Percentiles rank a stretch among this genome's conserved stretches.
These are phyloP conservation scores for Invenusta paracnida DNA, from an alignment of 2,888 invertebrate species.

Conservation along the genomic window DNA sequence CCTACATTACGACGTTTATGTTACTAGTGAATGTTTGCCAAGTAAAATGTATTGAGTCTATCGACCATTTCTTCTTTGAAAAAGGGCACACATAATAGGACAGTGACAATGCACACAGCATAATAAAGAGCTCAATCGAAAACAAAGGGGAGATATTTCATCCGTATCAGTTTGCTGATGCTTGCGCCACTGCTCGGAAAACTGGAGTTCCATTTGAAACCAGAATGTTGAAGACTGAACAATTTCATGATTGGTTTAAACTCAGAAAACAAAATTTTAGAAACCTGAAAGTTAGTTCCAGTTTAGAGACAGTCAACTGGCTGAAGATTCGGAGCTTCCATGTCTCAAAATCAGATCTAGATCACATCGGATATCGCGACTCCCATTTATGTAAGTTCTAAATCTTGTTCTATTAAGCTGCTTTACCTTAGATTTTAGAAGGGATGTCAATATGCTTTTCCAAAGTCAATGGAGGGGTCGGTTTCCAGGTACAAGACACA, in stretches of 20 bases:
- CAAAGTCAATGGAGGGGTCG: no score
- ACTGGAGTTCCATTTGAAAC: neutral
- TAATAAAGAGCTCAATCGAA: neutral
- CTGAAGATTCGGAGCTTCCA: neutral
- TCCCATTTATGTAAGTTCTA: neutral
- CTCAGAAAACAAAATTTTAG: neutral
- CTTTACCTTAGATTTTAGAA: no score
- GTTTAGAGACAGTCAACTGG: neutral
- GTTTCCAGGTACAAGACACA: no score
- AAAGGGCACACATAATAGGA: neutral
- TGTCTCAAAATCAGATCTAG: neutral
- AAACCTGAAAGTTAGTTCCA: neutral
- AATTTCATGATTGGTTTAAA: neutral
- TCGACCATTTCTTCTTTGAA: neutral
- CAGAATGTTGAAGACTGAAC: neutral
- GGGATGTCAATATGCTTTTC: no score
- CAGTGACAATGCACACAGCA: neutral
- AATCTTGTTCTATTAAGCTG: no score
- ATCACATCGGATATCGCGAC: neutral
- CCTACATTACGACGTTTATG: neutral
- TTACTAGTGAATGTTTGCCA: neutral
- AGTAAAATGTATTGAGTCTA: neutral
- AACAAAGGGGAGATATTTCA: neutral
- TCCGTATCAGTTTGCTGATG: neutral
- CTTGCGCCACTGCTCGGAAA: neutral